phyloP scores from a whole-genome alignment of 2,888 invertebrate species.

The Aplocera efformata region DNA sequence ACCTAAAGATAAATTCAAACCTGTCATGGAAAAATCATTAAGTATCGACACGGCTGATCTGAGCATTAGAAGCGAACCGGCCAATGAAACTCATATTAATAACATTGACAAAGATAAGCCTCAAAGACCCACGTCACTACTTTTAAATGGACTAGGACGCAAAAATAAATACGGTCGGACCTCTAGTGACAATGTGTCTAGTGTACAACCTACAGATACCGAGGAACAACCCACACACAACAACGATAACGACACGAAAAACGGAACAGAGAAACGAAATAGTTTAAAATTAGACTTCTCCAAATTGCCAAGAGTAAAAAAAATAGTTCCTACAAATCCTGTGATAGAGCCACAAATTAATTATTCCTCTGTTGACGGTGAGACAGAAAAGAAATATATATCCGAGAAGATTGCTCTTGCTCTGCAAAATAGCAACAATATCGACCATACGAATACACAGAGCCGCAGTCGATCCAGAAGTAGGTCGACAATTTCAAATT shows the following conservation, averaged over 20 bases:
- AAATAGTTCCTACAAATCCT: conserved; percentile 79
- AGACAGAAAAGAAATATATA: conserved; percentile 52
- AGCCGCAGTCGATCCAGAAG: conserved; percentile 67
- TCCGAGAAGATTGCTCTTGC: conserved; percentile 49
- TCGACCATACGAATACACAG: conserved; percentile 40
- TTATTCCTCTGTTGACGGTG: conserved; percentile 56
- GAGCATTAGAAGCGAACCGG: conserved; percentile 36
- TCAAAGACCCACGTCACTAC: conserved; percentile 75
- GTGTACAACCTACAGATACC: conserved; percentile 39
- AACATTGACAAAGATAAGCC: conserved; percentile 62
- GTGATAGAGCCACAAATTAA: conserved; percentile 77
- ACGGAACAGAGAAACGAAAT: conserved; percentile 48
- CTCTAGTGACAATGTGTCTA: conserved; percentile 63
- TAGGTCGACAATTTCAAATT: conserved; percentile 64
- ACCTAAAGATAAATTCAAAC: conserved; percentile 75
- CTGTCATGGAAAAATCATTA: conserved; percentile 46
- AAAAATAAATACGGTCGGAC: conserved; percentile 73
- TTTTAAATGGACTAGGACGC: conserved; percentile 77
- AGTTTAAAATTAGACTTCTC: conserved; percentile 84
- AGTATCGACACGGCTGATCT: conserved; percentile 35
- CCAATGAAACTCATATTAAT: conserved; percentile 38
- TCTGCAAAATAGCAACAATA: conserved; percentile 41
- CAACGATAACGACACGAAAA: conserved; percentile 54
- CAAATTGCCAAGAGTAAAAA: conserved; percentile 79
- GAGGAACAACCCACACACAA: conserved; percentile 47